A percentile compares a stretch with the other conserved stretches of the same genome.
These are phyloP conservation scores for western clawed frog (Xenopus tropicalis) DNA, from an alignment of 2,113 vertebrate genomes.

Conservation along the genomic window DNA sequence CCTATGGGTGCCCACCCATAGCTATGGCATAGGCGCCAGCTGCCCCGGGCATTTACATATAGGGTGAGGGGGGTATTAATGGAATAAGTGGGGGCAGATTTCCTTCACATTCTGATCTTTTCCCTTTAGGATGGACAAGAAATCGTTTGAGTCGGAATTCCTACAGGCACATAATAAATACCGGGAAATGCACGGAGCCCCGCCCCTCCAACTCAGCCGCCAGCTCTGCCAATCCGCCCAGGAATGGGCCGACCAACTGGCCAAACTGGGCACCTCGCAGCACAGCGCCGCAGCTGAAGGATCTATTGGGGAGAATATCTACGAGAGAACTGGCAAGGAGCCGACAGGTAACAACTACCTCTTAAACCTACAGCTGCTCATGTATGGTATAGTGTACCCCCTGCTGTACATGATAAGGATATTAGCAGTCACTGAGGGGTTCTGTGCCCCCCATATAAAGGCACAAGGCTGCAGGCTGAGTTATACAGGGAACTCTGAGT, in stretches of 20 bases:
- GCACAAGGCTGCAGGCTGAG: no score
- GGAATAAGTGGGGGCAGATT: no score
- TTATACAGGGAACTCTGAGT: no score
- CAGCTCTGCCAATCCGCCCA: conserved; percentile 53
- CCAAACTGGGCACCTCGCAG: rapidly evolving
- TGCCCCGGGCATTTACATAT: no score
- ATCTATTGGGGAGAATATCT: conserved; percentile 57
- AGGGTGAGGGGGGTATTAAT: no score
- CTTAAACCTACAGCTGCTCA: no score
- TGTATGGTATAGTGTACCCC: conserved; percentile 72
- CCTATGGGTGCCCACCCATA: no score
- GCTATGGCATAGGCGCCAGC: no score
- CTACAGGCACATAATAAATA: conserved; percentile 59
- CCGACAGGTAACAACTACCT: background rate
- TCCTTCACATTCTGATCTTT: no score
- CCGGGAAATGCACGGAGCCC: conserved; percentile 51
- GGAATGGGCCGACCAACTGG: conserved; percentile 60
- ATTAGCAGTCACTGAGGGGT: no score
- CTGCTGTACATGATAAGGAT: no score
- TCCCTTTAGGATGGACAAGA: background rate
- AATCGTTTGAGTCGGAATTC: conserved; percentile 54
- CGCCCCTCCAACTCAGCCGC: conserved; percentile 37
- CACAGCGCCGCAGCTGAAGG: conserved; percentile 55
- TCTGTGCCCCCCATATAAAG: no score
- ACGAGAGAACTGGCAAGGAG: conserved; percentile 19